Base-by-base conservation (phyloP, 2,113 vertebrate genomes). In the Mola mola region DNA sequence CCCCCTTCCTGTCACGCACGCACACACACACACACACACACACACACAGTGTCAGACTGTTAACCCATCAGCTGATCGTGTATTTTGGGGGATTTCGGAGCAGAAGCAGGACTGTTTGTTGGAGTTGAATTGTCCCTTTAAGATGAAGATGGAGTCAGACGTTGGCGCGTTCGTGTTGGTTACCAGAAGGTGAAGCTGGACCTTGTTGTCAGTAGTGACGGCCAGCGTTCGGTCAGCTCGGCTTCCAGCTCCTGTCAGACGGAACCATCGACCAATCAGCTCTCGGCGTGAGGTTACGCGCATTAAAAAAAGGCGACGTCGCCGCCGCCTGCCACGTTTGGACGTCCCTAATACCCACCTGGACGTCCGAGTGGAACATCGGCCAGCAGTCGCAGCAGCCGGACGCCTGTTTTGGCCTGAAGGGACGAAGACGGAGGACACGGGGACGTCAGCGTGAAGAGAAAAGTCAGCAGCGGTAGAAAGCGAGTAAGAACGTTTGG, bases 181-280 rank as follows among this genome's bases (percentile, higher is more conserved):
- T 84, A 92, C 91, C 91, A 92, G 79, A 92, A 92, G 11, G 58
- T 20, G 51, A 91, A 91, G 56, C 41, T 56, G 44, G 66, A 36
- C 13, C 29, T 80, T 12, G 8, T 47, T 7, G 65, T 88, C 46
- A 93, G 16, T 0, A 93, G 21, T 0, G 91, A 89, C 0, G 91
- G 91, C 91, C 91, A 93, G 12, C 48, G 16, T 13, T 82, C 47
- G 0, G 0, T 29, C 34, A 93, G 71, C 34, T 88, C 74, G 0
- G 38, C 58, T 2, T 89, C 63, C 51, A 92, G 67, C 49, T 90
- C 91, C 91, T 93, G 52, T 9, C 42, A 33, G 6, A 75, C 2
- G 62, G 15, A 37, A 0, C n/a, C 47, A 22, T 13, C 12, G 6
- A 4, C 19, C 20, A 46, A 17, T 78, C 34, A 11, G 4, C 6